A percentile compares a stretch with the other conserved stretches of the same genome.
These are phyloP conservation scores for Microtus montanus DNA, from an alignment of 2,113 vertebrate species.

Conservation along the genomic window DNA sequence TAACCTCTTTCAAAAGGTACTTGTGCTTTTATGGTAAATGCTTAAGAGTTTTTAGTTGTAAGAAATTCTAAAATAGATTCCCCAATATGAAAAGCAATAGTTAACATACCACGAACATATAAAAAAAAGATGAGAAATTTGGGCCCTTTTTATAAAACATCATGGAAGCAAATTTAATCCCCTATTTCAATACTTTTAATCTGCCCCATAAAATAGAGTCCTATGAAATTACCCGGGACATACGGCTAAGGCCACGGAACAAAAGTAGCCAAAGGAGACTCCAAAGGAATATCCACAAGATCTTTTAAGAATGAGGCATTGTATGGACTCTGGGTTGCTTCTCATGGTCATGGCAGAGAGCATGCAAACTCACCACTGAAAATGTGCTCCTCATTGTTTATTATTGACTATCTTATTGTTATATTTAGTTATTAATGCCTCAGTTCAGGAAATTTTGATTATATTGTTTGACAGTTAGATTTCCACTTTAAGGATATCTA, in stretches of 20 bases:
- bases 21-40: conserved; percentile 36
- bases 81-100: not conserved
- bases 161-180: not conserved
- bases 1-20: not conserved
- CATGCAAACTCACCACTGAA: not conserved
- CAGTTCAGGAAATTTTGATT: not conserved
- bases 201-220: not conserved
- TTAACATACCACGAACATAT: not conserved
- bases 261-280: not conserved
- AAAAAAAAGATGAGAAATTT: not conserved
- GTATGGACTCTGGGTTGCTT: not conserved
- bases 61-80: conserved; percentile 6
- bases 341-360: not conserved
- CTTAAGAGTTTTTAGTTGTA: not conserved
- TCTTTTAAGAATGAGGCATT: not conserved
- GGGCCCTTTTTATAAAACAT: not conserved
- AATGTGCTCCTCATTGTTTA: not conserved
- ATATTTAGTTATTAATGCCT: not conserved
- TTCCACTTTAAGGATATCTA: not conserved
- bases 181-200: not conserved
- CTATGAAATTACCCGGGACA: not conserved
- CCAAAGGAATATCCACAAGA: not conserved
- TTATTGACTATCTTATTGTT: not conserved
- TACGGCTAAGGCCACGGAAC: not conserved
- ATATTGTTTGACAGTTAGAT: not conserved